These are phyloP conservation scores for Ooceraea biroi DNA, from an alignment of 1,140 invertebrate species.

Conservation along the genomic window DNA sequence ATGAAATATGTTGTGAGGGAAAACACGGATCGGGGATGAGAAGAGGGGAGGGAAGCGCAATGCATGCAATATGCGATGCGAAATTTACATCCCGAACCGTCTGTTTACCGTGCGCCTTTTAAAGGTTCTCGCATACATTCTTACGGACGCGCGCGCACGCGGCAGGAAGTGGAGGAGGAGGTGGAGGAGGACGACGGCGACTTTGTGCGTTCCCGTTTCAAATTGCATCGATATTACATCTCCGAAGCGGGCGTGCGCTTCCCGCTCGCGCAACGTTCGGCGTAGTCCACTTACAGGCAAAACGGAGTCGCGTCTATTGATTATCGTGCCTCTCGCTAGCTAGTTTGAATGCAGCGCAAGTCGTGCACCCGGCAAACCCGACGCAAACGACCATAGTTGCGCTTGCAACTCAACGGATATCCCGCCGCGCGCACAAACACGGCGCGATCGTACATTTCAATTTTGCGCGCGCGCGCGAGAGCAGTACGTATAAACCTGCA, in stretches of 20 bases:
- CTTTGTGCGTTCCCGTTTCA: constrained; percentile 50
- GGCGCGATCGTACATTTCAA: constrained; percentile 40
- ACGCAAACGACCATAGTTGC: constrained; percentile 27
- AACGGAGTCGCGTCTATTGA: constrained; percentile 44
- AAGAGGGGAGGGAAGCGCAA: background rate
- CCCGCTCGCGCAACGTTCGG: constrained; percentile 14
- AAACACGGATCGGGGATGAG: constrained; percentile 23
- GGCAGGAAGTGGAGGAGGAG: too few species aligned
- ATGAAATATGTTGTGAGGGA: constrained; percentile 63
- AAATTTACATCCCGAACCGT: constrained; percentile 61
- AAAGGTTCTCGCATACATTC: constrained; percentile 60
- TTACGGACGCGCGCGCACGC: background rate
- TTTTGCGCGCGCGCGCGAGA: constrained; percentile 14
- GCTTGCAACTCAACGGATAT: constrained; percentile 58
- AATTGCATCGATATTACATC: constrained; percentile 61
- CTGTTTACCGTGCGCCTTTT: constrained; percentile 59
- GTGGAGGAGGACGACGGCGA: background rate
- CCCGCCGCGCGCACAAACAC: constrained; percentile 10
- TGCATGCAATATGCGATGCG: constrained; percentile 60
- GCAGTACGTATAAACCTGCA: constrained; percentile 37
- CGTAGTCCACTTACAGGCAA: constrained; percentile 45
- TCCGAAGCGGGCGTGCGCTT: background rate
- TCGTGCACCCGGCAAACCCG: constrained; percentile 23
- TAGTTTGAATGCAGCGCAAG: constrained; percentile 40
- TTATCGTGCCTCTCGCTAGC: constrained; percentile 36